Percentiles rank a stretch among this genome's conserved stretches.
phyloP scores from a whole-genome alignment of 2,888 invertebrate genomes.

The Standfussiana lucernea region DNA sequence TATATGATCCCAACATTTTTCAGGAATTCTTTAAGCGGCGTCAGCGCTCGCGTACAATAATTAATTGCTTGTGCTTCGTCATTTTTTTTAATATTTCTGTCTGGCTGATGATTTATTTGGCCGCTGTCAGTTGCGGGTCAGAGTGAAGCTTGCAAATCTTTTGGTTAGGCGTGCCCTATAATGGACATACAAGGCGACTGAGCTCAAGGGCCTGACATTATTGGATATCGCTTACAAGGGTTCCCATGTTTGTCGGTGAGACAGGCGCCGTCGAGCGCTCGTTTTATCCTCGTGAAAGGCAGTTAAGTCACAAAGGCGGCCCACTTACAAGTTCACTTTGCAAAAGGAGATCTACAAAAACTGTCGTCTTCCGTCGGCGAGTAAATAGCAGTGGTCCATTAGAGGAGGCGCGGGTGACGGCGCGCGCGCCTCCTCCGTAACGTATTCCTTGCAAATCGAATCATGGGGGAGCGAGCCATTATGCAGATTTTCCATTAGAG shows the following conservation, averaged over 20 bases:
- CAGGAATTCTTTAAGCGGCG: constrained; percentile 71
- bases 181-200: constrained; percentile 77
- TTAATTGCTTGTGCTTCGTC: constrained; percentile 80
- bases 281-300: constrained; percentile 78
- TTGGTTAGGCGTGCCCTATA: constrained; percentile 69
- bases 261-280: constrained; percentile 74
- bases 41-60: constrained; percentile 73
- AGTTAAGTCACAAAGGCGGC: constrained; percentile 78
- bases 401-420: constrained; percentile 73
- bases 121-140: constrained; percentile 67
- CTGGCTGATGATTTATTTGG: constrained; percentile 76
- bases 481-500: constrained; percentile 89
- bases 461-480: constrained; percentile 84
- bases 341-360: constrained; percentile 80
- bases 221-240: constrained; percentile 85
- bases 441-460: constrained; percentile 86
- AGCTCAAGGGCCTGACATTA: constrained; percentile 77
- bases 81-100: constrained; percentile 79
- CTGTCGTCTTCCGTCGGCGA: constrained; percentile 76
- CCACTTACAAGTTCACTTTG: constrained; percentile 76
- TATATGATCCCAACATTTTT: constrained; percentile 70
- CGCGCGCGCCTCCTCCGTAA: constrained; percentile 74
- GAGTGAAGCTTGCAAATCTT: constrained; percentile 67
- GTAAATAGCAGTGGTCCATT: constrained; percentile 84
- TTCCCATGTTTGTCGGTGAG: constrained; percentile 76